Conservation (phyloP, 1,140 invertebrate species). For the Medauroidea extradentata region DNA sequence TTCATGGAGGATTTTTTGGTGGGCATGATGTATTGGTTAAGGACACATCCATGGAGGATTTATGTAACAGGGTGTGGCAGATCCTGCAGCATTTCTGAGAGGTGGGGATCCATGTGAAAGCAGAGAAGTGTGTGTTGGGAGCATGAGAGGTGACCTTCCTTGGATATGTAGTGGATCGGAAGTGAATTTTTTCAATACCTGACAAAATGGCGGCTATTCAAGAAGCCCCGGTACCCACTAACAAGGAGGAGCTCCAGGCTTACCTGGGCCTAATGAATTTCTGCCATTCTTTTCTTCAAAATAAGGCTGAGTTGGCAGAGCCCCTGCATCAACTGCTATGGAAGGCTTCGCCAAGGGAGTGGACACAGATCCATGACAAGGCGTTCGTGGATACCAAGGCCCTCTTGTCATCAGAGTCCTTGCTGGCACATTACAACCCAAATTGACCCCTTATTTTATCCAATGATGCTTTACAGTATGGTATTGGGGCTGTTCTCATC, state of each 20-base stretch:
- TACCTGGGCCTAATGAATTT: constrained; percentile 40
- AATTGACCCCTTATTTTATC: constrained; percentile 38
- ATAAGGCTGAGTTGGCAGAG: constrained; percentile 17
- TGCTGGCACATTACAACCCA: constrained; percentile 38
- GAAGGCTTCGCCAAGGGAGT: constrained; percentile 3
- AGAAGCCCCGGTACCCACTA: constrained; percentile 36
- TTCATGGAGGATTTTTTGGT: constrained; percentile 14
- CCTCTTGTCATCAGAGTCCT: constrained; percentile 31
- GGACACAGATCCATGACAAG: neutral
- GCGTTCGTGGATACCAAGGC: neutral
- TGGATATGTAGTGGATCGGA: constrained; percentile 30
- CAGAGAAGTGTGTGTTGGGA: constrained; percentile 35
- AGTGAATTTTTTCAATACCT: constrained; percentile 29
- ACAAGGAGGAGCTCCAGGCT: constrained; percentile 33
- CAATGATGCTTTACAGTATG: constrained; percentile 46
- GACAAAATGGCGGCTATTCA: constrained; percentile 37
- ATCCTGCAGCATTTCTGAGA: constrained; percentile 19
- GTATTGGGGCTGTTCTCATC: constrained; percentile 45
- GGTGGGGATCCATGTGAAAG: constrained; percentile 28
- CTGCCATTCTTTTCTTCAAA: constrained; percentile 34
- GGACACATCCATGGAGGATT: neutral
- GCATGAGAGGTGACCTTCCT: constrained; percentile 30
- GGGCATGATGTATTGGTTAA: neutral
- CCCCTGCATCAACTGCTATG: constrained; percentile 12
- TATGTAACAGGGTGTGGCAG: neutral